phyloP scores from a whole-genome alignment of 2,797 vertebrate species.

The Catostomus latipinnis region DNA sequence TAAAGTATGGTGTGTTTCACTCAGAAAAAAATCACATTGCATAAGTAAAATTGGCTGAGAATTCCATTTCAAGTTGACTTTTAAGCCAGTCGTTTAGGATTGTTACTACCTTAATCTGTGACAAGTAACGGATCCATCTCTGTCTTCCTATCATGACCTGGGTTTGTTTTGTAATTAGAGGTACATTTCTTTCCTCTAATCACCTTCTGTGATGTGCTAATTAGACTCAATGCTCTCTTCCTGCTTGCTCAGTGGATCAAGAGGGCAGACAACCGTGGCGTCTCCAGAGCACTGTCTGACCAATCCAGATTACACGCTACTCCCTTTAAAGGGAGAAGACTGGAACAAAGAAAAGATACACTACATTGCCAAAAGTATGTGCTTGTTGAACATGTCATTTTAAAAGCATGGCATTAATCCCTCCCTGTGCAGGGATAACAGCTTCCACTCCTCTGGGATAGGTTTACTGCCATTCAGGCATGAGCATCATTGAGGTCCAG shows the following conservation, averaged over 20 bases:
- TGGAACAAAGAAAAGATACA: conserved; percentile 6
- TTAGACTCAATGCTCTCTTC: conserved; percentile 33
- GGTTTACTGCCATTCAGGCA: too few relatives aligned
- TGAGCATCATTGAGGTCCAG: too few relatives aligned
- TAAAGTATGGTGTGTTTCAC: too few relatives aligned
- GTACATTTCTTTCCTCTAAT: conserved; percentile 36
- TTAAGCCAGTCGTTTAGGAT: not conserved
- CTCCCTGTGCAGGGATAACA: too few relatives aligned
- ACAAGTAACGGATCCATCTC: not conserved
- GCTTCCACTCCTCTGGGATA: too few relatives aligned
- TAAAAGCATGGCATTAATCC: too few relatives aligned
- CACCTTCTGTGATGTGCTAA: conserved; percentile 42
- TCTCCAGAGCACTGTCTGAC: conserved; percentile 42
- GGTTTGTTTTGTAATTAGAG: conserved; percentile 43
- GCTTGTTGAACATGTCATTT: too few relatives aligned
- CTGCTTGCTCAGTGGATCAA: conserved; percentile 28
- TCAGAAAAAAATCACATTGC: too few relatives aligned
- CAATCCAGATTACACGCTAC: conserved; percentile 30
- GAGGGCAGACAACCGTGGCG: conserved; percentile 35
- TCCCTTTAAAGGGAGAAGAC: not conserved
- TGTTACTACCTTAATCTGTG: not conserved
- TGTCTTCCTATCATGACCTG: conserved; percentile 30
- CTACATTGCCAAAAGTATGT: too few relatives aligned
- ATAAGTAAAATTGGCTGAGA: too few relatives aligned
- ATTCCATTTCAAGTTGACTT: not conserved